phyloP scores from a whole-genome alignment of 1,140 invertebrate genomes.

The Cecropterus lyciades region DNA sequence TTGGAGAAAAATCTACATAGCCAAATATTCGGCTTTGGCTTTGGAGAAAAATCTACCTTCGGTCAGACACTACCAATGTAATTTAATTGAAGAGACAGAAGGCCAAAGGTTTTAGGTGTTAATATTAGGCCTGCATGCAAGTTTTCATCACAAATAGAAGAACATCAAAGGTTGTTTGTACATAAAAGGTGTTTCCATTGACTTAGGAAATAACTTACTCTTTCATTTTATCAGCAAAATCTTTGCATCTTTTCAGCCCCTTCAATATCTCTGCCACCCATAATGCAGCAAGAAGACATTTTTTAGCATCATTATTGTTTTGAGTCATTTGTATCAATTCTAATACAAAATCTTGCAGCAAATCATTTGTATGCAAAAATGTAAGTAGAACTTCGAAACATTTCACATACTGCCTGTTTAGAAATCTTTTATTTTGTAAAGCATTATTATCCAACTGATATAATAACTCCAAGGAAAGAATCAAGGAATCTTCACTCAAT shows the following conservation, averaged over 20 bases:
- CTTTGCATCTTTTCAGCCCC: constrained; percentile 74
- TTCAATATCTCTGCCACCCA: constrained; percentile 84
- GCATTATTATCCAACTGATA: constrained; percentile 49
- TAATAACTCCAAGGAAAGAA: constrained; percentile 67
- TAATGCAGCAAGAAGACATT: constrained; percentile 77
- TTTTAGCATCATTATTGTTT: constrained; percentile 58
- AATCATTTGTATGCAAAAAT: constrained; percentile 81
- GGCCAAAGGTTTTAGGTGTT: no score
- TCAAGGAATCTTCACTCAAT: constrained; percentile 65
- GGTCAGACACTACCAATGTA: no score
- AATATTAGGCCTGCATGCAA: no score
- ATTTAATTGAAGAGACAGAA: no score
- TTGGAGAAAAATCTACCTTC: no score
- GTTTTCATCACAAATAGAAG: no score
- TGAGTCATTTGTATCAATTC: constrained; percentile 79
- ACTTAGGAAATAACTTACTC: constrained; percentile 52
- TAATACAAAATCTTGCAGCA: constrained; percentile 80
- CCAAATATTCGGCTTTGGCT: no score
- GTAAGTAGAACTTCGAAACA: constrained; percentile 84
- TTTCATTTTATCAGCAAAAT: constrained; percentile 60
- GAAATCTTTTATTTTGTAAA: constrained; percentile 38
- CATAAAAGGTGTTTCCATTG: not conserved
- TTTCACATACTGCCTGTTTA: constrained; percentile 59
- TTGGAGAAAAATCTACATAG: no score
- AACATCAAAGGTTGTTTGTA: no score